Base-by-base conservation (phyloP, 2,888 invertebrate species). In the Nephrocerus scutellatus region DNA sequence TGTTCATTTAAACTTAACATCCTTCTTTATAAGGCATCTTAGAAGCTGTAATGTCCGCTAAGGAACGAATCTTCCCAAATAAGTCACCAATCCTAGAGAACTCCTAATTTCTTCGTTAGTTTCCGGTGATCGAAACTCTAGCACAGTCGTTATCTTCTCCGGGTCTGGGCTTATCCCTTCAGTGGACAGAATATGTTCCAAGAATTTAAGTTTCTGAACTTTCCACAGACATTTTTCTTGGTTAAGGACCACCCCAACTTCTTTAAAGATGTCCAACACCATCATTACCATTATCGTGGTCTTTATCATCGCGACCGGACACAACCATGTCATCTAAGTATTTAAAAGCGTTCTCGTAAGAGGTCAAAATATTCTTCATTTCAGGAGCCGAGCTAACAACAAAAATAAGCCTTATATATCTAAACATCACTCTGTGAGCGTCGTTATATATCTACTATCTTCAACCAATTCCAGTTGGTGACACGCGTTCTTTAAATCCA, bases 371-470 rank as follows among this genome's bases (percentile, higher is more conserved):
- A 28, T 47, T 46, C 44, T 58, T 46, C 22, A 57, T 44, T 22
- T 22, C 23, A 9, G 23, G 23, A 22, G 23, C 23, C 53, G 54
- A 59, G 18, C 54, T 52, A 1, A 61, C 52, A 0, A 59, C 57
- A 35, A 62, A 62, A 56, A 59, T 54, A 3, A 62, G 20, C 6
- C 60, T 35, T 40, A 60, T 62, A 33, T 57, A 61, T 10, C 55
- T 30, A 35, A 49, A 55, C 31, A 36, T 13, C 3, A 22, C 29
- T 16, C 19, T 36, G 9, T 29, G 22, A 12, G 36, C 5, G 36
- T 36, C 6, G 36, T 30, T 4, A 36, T 36, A 3, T 15, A 4
- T 30, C 36, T 6, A 26, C 26, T 9, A 26, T 6, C 6, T 26
- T 26, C 26, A 12, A 12, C 8, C 12, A 26, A 26, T 26, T 26